Evolutionary conservation across 2,113 vertebrate genomes (phyloP).

Genomic region (Gallinago undulata): DNA sequence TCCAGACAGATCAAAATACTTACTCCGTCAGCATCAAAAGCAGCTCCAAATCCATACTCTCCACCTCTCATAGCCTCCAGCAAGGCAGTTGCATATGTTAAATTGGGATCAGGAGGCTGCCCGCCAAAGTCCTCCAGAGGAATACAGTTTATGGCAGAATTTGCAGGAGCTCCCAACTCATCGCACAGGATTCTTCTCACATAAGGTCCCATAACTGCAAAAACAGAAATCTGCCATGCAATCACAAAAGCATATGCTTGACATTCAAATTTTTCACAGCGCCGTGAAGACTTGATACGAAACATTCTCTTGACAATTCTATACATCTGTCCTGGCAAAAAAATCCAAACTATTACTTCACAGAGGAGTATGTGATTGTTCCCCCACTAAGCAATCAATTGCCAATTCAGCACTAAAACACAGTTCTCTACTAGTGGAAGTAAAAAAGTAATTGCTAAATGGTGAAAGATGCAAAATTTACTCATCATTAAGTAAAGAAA

Average conservation of each 20-base stretch:
- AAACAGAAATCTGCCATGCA: constrained; percentile 20
- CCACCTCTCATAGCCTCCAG: constrained; percentile 96
- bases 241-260: not conserved
- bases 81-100: constrained; percentile 88
- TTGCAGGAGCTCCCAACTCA: constrained; percentile 94
- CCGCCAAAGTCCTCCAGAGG: constrained; percentile 97
- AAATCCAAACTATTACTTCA: not conserved
- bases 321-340: not conserved
- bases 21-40: constrained; percentile 98
- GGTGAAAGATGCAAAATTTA: not conserved
- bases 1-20: constrained; percentile 43
- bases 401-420: not conserved
- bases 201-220: constrained; percentile 95
- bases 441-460: not conserved
- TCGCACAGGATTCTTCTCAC: constrained; percentile 95
- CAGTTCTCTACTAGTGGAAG: not conserved
- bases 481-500: not conserved
- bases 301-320: not conserved
- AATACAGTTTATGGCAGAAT: constrained; percentile 95
- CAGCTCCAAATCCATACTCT: constrained; percentile 95
- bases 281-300: not conserved
- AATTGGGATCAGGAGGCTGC: constrained; percentile 91
- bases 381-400: not conserved
- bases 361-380: not conserved
- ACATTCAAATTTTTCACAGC: not conserved